Evolutionary conservation across 2,113 vertebrate species (phyloP), one percentile per base, ranked within the genome.

Genomic region (Onychorhynchus coronatus): DNA sequence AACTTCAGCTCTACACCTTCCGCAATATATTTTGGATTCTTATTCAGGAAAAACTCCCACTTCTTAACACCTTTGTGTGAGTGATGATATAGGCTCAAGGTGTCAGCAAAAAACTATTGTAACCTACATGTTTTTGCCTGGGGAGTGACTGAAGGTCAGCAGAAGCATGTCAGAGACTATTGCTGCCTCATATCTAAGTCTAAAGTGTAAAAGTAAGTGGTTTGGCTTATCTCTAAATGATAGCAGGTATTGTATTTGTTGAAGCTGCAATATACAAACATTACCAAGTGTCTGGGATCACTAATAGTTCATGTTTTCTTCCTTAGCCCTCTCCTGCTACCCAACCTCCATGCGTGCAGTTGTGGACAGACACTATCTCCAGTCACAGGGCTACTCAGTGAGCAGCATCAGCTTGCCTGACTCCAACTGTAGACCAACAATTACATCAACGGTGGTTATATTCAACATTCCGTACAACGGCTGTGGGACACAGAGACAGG

Each of bases 401-500:
- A 8, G 2, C 6, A 88, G 70, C 55, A 61, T 97, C n/a, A 71
- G 22, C 80, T 85, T 98, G 85, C 37, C 72, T 31, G 68, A 82
- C 65, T 58, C 73, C 70, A 10, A 8, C 0, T 98, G 98, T 35
- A 78, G 3, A 65, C 94, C 97, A 81, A 61, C 8, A 37, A 91
- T 98, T 58, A 97, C 96, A 2, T 18, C 55, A 1, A 78, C 24
- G 14, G 65, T 95, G 7, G 90, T 98, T 67, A 67, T 85, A 44
- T 98, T 98, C 94, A 80, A 72, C 12, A 77, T 98, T 61, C 94
- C 96, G 6, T 98, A 98, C 68, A 65, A 61, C 0, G 2, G 58
- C 67, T 98, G 98, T 7, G 97, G 95, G 41, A 98, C 98, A 63
- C 18, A 0, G 14, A 83, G 91, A 78, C 35, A 97, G 93, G 98